These are phyloP conservation scores for Gallinago solitaria DNA, from an alignment of 2,797 vertebrate species.

Conservation along the genomic window DNA sequence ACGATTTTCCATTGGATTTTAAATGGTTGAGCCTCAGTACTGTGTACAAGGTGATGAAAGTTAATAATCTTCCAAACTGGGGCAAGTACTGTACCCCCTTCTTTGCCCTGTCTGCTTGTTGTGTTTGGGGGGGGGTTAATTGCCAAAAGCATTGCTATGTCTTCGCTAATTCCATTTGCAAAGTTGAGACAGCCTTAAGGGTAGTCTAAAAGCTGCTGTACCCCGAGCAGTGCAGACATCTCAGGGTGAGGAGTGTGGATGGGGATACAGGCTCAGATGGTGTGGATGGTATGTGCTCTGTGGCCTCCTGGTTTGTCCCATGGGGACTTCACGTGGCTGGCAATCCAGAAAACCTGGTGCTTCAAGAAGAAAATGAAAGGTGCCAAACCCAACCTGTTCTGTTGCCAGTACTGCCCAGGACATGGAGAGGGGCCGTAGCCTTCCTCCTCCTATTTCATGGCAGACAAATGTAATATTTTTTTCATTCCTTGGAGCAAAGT, in stretches of 20 bases:
- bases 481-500: background rate
- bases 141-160: background rate
- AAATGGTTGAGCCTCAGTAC: background rate
- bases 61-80: background rate
- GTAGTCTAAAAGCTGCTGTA: background rate
- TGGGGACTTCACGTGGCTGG: background rate
- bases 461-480: background rate
- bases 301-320: background rate
- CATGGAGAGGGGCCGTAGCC: background rate
- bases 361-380: background rate
- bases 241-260: background rate
- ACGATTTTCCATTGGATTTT: too few relatives aligned
- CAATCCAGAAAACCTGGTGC: background rate
- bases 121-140: background rate
- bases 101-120: background rate
- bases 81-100: background rate
- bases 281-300: background rate
- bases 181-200: background rate
- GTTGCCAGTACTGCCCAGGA: fast-evolving
- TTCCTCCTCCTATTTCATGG: background rate
- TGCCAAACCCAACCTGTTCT: background rate
- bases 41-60: background rate
- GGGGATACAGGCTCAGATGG: background rate
- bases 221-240: background rate
- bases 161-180: background rate